A percentile compares a stretch with the other conserved stretches of the same genome.
Evolutionary conservation across 2,888 invertebrate genomes (phyloP).

Genomic region (Tipula helvola): DNA sequence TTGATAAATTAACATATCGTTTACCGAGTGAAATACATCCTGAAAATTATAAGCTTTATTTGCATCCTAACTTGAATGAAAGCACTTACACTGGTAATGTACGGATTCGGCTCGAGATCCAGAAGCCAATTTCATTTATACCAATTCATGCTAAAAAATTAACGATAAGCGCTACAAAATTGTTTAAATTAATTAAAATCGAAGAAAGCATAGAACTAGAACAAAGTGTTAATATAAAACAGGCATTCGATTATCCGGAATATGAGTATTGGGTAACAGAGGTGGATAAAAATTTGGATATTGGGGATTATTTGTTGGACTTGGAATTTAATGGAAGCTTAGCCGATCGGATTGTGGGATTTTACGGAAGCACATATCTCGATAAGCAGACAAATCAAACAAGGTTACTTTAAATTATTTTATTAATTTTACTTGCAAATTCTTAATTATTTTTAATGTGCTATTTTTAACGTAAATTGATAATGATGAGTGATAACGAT

Average conservation of each 20-base stretch:
- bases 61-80: constrained; percentile 49
- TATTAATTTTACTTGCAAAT: background rate
- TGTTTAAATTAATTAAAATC: constrained; percentile 25
- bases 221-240: constrained; percentile 20
- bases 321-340: constrained; percentile 56
- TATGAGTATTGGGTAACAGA: constrained; percentile 34
- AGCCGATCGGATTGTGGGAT: constrained; percentile 57
- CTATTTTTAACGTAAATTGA: background rate
- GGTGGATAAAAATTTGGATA: constrained; percentile 27
- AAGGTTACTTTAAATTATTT: constrained; percentile 24
- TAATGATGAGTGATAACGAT: background rate
- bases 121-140: constrained; percentile 34
- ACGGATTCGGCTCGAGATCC: constrained; percentile 38
- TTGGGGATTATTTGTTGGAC: constrained; percentile 39
- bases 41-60: constrained; percentile 46
- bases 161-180: constrained; percentile 36
- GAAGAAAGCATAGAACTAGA: constrained; percentile 19
- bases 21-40: constrained; percentile 47
- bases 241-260: constrained; percentile 27
- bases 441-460: background rate
- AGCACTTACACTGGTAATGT: constrained; percentile 47
- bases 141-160: constrained; percentile 39
- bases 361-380: constrained; percentile 56
- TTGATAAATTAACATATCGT: constrained; percentile 36
- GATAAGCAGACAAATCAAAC: constrained; percentile 25